Conservation (phyloP, 2,113 vertebrate genomes). For the Microtus richardsoni region DNA sequence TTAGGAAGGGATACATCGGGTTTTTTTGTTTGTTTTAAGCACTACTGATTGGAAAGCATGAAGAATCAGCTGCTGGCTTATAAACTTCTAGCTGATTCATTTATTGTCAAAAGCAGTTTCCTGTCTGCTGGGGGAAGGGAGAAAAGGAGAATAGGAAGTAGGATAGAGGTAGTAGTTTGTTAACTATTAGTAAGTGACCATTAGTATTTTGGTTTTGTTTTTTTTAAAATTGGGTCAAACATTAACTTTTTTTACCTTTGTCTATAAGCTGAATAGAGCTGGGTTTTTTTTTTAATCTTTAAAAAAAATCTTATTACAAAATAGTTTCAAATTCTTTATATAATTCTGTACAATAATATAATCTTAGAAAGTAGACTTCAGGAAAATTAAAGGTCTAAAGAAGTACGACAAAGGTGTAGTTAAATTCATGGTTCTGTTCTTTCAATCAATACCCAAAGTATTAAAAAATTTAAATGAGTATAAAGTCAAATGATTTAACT, state of each 20-base stretch:
- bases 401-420: background rate
- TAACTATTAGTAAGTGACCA: slow-evolving; percentile 78
- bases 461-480: background rate
- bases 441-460: slow-evolving; percentile 23
- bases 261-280: slow-evolving; percentile 42
- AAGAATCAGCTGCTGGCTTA: slow-evolving; percentile 85
- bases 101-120: slow-evolving; percentile 89
- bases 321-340: slow-evolving; percentile 36
- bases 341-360: slow-evolving; percentile 19
- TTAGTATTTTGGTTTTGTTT: slow-evolving; percentile 58
- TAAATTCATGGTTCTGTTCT: slow-evolving; percentile 33
- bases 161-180: slow-evolving; percentile 86
- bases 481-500: slow-evolving; percentile 37
- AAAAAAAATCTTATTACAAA: background rate
- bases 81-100: slow-evolving; percentile 89
- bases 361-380: slow-evolving; percentile 33
- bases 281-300: background rate
- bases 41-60: slow-evolving; percentile 81
- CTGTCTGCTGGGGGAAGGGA: slow-evolving; percentile 87
- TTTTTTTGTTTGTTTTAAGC: slow-evolving; percentile 45
- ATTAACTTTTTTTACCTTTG: slow-evolving; percentile 64
- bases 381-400: slow-evolving; percentile 25
- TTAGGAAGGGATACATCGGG: slow-evolving; percentile 14
- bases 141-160: slow-evolving; percentile 85
- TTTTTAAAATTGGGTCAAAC: slow-evolving; percentile 68